Base-by-base conservation (phyloP, 2,113 vertebrate genomes). In the Numida meleagris region DNA sequence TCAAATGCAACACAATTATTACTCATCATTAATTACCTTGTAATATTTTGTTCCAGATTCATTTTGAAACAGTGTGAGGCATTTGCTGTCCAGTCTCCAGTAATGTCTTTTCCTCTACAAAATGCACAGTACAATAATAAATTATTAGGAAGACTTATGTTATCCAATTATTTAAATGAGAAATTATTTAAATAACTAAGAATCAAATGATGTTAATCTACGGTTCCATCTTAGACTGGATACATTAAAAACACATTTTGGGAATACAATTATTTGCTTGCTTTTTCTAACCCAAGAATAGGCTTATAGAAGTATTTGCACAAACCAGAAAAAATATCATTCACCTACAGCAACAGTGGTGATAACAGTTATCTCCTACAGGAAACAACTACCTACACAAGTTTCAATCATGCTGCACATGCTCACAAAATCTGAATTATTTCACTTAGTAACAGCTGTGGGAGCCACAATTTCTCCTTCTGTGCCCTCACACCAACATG, bases 41-140 rank as follows among this genome's bases (percentile, higher is more conserved):
- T 99, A 99, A 96, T 99, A 99, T 95, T 99, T 99, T 95, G 99
- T 98, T 97, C 99, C 99, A 53, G 99, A 99, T 96, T 99, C 99
- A 66, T 99, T 99, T 97, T 99, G 99, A 98, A 99, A 99, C 23
- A 99, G 97, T 8, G 98, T 99, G 93, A 99, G 97, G 96, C 98
- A 99, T 97, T 99, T 99, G 98, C 99, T 99, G 97, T 99, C 99
- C 96, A 99, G 97, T 93, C 99, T 99, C 99, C 99, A 99, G 93
- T 99, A 99, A 98, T 99, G 99, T 94, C 99, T 98, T 97, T 99
- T 99, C 96, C 99, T 98, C 99, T 99, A 97, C 82, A 97, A 97
- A 94, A 98, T 16, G 88, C 34, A 94, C 6, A 93, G 31, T 10
- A 96, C 33, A 82, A 74, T 92, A 89, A 85, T 33, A 89, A 89